A percentile compares a stretch with the other conserved stretches of the same genome.
Conservation (phyloP, 2,888 invertebrate species). For the Autographa gamma region DNA sequence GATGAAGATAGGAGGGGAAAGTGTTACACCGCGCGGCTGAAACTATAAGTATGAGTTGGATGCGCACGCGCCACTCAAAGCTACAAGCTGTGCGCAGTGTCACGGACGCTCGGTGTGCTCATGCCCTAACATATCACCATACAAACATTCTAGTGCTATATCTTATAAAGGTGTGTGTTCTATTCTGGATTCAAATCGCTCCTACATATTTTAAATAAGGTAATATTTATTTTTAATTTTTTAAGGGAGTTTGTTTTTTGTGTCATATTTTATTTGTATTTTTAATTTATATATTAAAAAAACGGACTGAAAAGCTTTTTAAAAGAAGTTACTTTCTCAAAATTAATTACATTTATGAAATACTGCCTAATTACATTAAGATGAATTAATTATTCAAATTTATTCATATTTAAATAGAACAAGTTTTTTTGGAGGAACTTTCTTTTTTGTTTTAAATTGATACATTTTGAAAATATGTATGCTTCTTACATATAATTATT, state of each 20-base stretch:
- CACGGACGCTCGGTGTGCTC: conserved; percentile 63
- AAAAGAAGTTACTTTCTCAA: no score
- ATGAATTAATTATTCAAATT: not conserved
- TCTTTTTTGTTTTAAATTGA: not conserved
- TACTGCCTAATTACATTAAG: not conserved
- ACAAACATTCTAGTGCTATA: conserved; percentile 41
- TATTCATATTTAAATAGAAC: not conserved
- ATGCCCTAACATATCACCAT: conserved; percentile 38
- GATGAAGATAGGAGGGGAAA: conserved; percentile 82
- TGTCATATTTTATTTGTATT: no score
- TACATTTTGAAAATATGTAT: no score
- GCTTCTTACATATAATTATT: no score
- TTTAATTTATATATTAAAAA: not conserved
- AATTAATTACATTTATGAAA: no score
- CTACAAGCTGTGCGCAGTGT: conserved; percentile 69
- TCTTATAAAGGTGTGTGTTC: conserved; percentile 62
- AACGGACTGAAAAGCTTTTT: not conserved
- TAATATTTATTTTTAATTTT: conserved; percentile 34
- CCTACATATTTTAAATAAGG: conserved; percentile 39
- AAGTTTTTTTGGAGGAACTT: not conserved
- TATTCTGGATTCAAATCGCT: conserved; percentile 52
- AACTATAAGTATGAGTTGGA: conserved; percentile 83
- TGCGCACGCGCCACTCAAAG: conserved; percentile 76
- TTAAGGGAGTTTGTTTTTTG: not conserved
- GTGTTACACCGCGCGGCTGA: conserved; percentile 78